Evolutionary conservation across 2,113 vertebrate species (phyloP).

Genomic region (Chloebia gouldiae): DNA sequence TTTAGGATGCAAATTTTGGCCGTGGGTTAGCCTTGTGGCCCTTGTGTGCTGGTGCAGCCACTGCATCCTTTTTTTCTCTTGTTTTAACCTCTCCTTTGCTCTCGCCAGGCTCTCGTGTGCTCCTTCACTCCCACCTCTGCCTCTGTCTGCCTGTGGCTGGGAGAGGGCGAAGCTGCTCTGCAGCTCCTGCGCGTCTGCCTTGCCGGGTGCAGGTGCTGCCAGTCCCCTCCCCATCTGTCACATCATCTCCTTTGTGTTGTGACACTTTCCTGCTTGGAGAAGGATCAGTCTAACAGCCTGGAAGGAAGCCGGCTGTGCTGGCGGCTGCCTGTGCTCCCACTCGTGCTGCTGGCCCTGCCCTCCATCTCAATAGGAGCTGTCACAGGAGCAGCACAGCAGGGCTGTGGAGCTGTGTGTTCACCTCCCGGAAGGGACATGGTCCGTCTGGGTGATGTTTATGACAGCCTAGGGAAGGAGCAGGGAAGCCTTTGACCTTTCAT

Average conservation of each 20-base stretch:
- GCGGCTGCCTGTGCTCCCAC: background rate
- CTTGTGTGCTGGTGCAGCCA: rapidly evolving
- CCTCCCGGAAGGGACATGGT: background rate
- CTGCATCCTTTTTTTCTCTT: background rate
- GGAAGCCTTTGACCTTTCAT: background rate
- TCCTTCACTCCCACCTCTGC: background rate
- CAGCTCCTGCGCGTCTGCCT: background rate
- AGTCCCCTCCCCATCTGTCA: slow-evolving; percentile 46
- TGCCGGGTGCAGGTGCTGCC: background rate
- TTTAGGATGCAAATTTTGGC: background rate
- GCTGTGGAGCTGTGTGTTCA: background rate
- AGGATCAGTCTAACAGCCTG: slow-evolving; percentile 49
- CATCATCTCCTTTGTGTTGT: slow-evolving; percentile 42
- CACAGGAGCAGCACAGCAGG: background rate
- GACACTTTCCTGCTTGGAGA: slow-evolving; percentile 56
- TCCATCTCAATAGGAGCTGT: background rate
- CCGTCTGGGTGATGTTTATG: slow-evolving; percentile 8
- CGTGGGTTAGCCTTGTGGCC: background rate
- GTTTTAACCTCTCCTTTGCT: background rate
- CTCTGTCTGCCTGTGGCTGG: rapidly evolving
- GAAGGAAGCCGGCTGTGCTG: slow-evolving; percentile 45
- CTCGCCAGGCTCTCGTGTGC: rapidly evolving
- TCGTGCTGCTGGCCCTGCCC: slow-evolving; percentile 6
- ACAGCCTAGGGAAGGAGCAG: background rate
- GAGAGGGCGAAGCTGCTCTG: background rate